Evolutionary conservation across 2,888 invertebrate species (phyloP), one percentile per base, ranked within the genome.

Genomic region (Trilocha varians): DNA sequence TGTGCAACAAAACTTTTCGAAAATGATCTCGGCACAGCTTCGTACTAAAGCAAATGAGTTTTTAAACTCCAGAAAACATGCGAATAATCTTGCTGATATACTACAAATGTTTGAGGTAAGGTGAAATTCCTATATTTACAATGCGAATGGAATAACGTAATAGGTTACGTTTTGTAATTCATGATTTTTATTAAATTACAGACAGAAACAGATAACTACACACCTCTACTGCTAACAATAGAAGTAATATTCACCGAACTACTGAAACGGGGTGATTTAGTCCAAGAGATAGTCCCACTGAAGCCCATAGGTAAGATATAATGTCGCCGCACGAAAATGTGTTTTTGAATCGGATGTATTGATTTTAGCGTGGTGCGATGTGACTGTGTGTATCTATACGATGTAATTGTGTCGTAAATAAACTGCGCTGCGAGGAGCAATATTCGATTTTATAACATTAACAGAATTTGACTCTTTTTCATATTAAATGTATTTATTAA

Each of bases 231-330:
- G 54, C 85, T 92, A 38, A 90, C 92, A 14, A 66, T 93, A 48
- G 93, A 93, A 75, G 87, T 90, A 36, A 88, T 94, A 62, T 94
- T 93, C 64, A 85, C 87, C 15, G 90, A 90, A 60, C 68, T 93
- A 41, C 65, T 93, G 13, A 90, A 88, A 63, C 87, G 91, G 46
- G 87, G 88, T 32, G 90, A 91, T 54, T 88, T 93, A 86, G 83
- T 87, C 45, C 80, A 90, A 46, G 88, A 89, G 65, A 76, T 89
- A 38, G 69, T 87, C 16, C 89, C 90, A 36, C 62, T 90, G 46
- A 89, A 90, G 63, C 87, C 88, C 13, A 62, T 79, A 61, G 86
- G 88, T 88, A 68, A 60, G 73, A 65, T 49, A 48, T 46, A 16
- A 11, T 38, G 35, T 43, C 32, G 18, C 42, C 41, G 32, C 44